Base-by-base conservation (phyloP, 2,888 invertebrate genomes). In the Erebia aethiops region DNA sequence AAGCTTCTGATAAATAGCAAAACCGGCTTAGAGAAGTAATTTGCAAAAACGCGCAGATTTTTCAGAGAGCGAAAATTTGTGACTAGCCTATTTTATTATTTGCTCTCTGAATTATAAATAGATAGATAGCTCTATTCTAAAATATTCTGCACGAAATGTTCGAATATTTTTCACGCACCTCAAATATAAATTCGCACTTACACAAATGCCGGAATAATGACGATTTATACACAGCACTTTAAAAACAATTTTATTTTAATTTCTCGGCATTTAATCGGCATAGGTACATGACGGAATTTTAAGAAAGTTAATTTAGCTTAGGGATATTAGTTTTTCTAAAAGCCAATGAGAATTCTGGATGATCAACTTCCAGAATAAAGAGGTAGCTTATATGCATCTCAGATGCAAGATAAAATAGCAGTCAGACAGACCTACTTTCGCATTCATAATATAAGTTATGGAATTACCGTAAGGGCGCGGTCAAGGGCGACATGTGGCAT, bases 61-160 rank as follows among this genome's bases (percentile, higher is more conserved):
- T 52, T 14, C 0, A n/a, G 51, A 51, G 7, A 51, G n/a, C n/a
- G 10, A 60, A 41, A 41, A 43, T 41, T 16, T 43, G 10, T 7
- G 1, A 41, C 60, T 60, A 41, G 54, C 16, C 54, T 26, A 14
- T 26, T 46, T 61, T 58, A 9, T 43, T 46, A 10, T 18, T 18
- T 46, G 61, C 61, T 61, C 21, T 21, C 61, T 46, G 7, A 61
- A 21, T 18, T 61, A 46, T 21, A 61, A 61, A 61, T 58, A 61
- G 61, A n/a, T n/a, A n/a, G n/a, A 41, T 46, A 9, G 18, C 18
- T 61, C 46, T 11, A 46, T 46, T 18, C 16, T 11, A 61, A 61
- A 13, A 46, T 13, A 46, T 61, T 13, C 61, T 11, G 5, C 1
- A 18, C 5, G 13, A 21, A 61, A 61, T 21, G 11, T 46, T 46